Base-by-base conservation (phyloP, 2,113 vertebrate species). In the Thalassoma bifasciatum region DNA sequence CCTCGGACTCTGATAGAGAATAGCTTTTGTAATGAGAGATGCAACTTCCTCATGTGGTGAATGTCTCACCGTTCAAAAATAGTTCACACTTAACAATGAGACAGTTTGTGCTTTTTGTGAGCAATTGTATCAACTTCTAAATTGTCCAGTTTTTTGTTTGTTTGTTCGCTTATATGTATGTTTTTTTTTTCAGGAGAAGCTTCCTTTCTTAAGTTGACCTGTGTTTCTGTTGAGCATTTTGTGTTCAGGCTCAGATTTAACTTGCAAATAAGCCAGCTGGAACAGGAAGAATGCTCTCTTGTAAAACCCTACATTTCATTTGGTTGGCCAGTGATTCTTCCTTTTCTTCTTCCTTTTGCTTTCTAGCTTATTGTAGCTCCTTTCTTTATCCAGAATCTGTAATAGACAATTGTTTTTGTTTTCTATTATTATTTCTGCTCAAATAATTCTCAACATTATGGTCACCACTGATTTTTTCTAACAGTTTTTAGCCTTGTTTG, bases 371-470 rank as follows among this genome's bases (percentile, higher is more conserved):
- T 8, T 11, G 26, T 58, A 44, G 63, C 63, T 61, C 11, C 73
- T 59, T 42, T 17, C 14, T 46, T 9, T 13, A 40, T 11, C 9
- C 38, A 40, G 12, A 40, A 40, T 2, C 38, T 66, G 50, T 66
- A 63, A 60, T n/a, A 1, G 50, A 11, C 8, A 12, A 23, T 59
- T 40, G 12, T 59, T 85, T 67, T 70, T 0, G 2, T 6, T 57
- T 49, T 47, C 24, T 49, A 19, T 40, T 4, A 52, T 77, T 16
- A 68, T 72, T 71, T 87, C 75, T 81, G 72, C 77, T 72, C 66
- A 83, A 88, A 75, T 14, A 12, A 21, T 65, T 67, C 66, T 69
- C 61, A 87, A 38, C 17, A 60, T 61, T 46, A 78, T 22, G 40
- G 42, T 78, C 37, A 34, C 36, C 64, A 46, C 44, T 46, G 4